Percentiles rank a stretch among this genome's conserved stretches.
Evolutionary conservation across 2,888 invertebrate species (phyloP).

Genomic region (Germaria angustata): DNA sequence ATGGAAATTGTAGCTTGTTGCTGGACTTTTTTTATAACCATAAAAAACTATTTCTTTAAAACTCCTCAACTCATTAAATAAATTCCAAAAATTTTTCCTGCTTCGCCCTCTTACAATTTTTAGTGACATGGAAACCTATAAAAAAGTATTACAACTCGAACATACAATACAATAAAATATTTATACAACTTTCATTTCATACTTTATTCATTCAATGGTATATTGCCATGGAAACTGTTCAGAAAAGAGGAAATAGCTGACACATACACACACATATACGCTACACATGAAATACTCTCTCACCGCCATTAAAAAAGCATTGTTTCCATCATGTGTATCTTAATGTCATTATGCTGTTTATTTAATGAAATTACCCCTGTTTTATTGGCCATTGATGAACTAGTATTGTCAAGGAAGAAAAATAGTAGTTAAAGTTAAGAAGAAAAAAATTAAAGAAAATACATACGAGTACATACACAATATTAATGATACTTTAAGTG

Average conservation of each 20-base stretch:
- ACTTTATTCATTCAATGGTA: not conserved
- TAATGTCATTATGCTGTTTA: conserved; percentile 44
- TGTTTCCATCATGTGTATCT: not conserved
- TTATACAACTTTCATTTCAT: not conserved
- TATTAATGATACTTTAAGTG: not conserved
- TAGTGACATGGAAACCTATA: conserved; percentile 7
- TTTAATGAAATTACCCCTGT: conserved; percentile 49
- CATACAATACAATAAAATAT: not conserved
- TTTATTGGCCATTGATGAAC: not conserved
- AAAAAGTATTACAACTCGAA: not conserved
- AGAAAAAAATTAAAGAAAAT: too few species aligned
- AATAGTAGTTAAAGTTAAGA: too few species aligned
- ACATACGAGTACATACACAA: too few species aligned
- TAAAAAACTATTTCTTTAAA: not conserved
- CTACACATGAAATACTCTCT: too few species aligned
- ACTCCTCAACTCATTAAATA: not conserved
- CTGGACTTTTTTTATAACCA: not conserved
- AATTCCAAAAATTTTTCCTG: not conserved
- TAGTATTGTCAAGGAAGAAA: not conserved
- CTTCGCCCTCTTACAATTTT: not conserved
- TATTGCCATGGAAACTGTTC: not conserved
- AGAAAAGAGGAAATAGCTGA: not conserved
- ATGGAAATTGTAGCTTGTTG: not conserved
- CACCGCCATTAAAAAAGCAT: not conserved
- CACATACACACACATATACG: not conserved